Base-by-base conservation (phyloP, 1,140 invertebrate genomes). In the Tribolium madens region DNA sequence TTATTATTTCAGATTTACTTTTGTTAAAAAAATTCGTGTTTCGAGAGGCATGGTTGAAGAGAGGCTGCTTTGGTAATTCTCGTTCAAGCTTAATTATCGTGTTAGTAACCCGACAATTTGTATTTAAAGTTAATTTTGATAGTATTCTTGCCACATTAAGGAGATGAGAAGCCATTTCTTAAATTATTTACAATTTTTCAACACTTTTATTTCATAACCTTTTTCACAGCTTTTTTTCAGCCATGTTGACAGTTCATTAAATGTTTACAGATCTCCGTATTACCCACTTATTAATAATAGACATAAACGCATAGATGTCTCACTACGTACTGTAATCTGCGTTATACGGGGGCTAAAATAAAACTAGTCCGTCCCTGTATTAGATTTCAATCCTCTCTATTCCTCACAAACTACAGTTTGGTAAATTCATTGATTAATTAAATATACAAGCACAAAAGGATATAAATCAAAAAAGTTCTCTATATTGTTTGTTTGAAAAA, bases 1-100 rank as follows among this genome's bases (percentile, higher is more conserved):
- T 1, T 71, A 6, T 4, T 5, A 5, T 31, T 1, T 0, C 7
- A 21, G 7, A 72, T 47, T 33, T 83, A 90, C 89, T 82, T 86
- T 87, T 90, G 15, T 86, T 87, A 71, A 90, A 91, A 74, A 90
- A 90, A 52, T 85, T 87, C 0, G 86, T 86, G 14, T 86, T 84
- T 46, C 83, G 57, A 60, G 76, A 75, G 46, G 71, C 68, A 13
- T 75, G 74, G 3, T 77, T 76, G n/a, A 83, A 79, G 10, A 84
- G 17, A 33, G 80, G 52, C 31, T 76, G 64, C 31, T 5, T 72
- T 9, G 50, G 64, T 52, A 70, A 13, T 78, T 74, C 18, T 52
- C 60, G 10, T 46, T 53, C 14, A 57, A 15, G 13, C n/a, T 78
- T 76, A 31, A 78, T 74, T 68, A 80, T 15, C n/a, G 48, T 64